These are phyloP conservation scores for Emberiza fucata DNA, from an alignment of 2,113 vertebrate genomes.

Conservation along the genomic window DNA sequence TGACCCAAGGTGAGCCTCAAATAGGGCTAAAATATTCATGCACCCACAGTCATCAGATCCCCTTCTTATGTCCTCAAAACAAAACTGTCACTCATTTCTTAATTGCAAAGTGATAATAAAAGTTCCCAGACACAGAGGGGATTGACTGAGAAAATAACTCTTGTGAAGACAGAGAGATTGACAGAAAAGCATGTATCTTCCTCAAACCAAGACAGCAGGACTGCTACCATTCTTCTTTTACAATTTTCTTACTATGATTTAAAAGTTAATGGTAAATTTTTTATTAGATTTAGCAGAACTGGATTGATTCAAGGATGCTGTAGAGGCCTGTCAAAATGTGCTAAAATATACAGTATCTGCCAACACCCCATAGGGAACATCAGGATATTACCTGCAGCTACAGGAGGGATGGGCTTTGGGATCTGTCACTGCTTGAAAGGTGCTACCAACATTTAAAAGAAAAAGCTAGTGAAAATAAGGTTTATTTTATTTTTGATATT, in stretches of 20 bases:
- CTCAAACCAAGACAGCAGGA: neutral
- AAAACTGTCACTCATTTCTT: neutral
- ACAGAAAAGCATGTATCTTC: neutral
- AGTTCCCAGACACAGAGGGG: neutral
- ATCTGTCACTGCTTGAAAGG: constrained; percentile 22
- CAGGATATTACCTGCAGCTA: constrained; percentile 55
- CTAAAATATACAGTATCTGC: constrained; percentile 61
- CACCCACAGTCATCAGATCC: neutral
- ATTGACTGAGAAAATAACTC: neutral
- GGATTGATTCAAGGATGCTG: constrained; percentile 49
- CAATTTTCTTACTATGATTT: neutral
- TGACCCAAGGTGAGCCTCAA: neutral
- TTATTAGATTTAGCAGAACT: constrained; percentile 37
- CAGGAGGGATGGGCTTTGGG: neutral
- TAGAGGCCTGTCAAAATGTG: constrained; percentile 54
- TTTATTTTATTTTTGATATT: neutral
- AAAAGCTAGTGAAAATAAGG: neutral
- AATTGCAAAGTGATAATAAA: neutral
- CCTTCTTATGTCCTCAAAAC: neutral
- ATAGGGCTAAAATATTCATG: neutral
- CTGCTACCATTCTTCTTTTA: neutral
- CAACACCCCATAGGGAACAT: constrained; percentile 42
- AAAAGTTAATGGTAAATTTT: constrained; percentile 32
- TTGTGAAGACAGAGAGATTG: neutral
- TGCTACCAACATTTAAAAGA: neutral